Percentiles rank a stretch among this genome's conserved stretches.
Conservation (phyloP, 2,797 vertebrate species). For the Rhodeus uyekii region DNA sequence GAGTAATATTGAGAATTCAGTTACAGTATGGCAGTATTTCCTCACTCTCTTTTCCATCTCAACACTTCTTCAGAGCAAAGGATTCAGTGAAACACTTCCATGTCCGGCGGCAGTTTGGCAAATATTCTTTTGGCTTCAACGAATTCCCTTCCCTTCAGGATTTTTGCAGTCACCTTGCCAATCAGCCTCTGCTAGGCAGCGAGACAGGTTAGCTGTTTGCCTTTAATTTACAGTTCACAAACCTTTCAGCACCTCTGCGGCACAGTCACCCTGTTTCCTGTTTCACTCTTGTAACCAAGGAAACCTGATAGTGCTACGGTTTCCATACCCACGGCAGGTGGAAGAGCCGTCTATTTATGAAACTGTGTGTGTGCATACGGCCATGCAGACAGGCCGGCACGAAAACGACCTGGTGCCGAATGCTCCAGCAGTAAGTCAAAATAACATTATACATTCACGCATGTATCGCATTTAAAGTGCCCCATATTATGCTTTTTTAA, state of each 20-base stretch:
- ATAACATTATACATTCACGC: neutral
- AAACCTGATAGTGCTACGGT: constrained; percentile 87
- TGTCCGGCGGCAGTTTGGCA: constrained; percentile 75
- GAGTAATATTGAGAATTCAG: neutral
- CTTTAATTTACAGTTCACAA: neutral
- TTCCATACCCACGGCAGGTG: constrained; percentile 88
- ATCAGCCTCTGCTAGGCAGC: constrained; percentile 93
- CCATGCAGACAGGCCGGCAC: constrained; percentile 88
- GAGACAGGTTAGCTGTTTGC: constrained; percentile 83
- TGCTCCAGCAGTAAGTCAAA: constrained; percentile 85
- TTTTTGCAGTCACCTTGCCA: constrained; percentile 91
- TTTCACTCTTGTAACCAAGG: constrained; percentile 71
- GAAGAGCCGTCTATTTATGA: constrained; percentile 97
- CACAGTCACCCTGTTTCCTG: neutral
- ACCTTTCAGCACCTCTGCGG: neutral
- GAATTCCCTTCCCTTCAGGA: constrained; percentile 85
- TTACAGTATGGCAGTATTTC: neutral
- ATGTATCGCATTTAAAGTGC: neutral
- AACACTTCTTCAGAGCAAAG: constrained; percentile 77
- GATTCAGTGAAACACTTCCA: constrained; percentile 97
- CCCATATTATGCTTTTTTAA: neutral
- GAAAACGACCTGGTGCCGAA: constrained; percentile 85
- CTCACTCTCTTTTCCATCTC: neutral
- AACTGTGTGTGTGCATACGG: constrained; percentile 93
- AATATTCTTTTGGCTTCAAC: constrained; percentile 90